Evolutionary conservation across 2,797 vertebrate species (phyloP), one percentile per base, ranked within the genome.

Genomic region (Streptopelia turtur): DNA sequence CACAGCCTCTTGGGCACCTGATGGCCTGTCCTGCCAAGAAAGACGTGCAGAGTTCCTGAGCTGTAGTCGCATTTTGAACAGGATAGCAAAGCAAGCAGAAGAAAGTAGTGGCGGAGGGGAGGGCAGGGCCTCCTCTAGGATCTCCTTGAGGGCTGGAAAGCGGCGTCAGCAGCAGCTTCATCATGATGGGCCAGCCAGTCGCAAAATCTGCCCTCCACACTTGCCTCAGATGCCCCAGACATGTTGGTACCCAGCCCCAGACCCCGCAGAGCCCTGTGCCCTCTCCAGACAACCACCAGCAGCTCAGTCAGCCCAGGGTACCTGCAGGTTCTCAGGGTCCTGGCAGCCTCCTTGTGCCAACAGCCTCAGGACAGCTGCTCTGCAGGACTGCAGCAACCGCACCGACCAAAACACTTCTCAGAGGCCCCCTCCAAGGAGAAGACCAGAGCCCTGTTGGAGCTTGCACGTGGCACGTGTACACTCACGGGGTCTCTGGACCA

Each of bases 391-490:
- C 15, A 59, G 7, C 5, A 50, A 1, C 16, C 8, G 16, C 18
- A 27, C 12, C n/a, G 66, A 13, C 20, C 17, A 72, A 63, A 16
- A 13, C 49, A 18, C 10, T 37, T 31, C 33, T n/a, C 33, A 30
- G 11, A 41, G 33, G 30, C 13, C 13, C 16, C 9, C 3, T 25
- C 16, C 31, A 16, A 14, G 16, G 8, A 24, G 8, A 57, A 76
- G 31, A 41, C 7, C 33, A 61, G 31, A 74, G 28, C 5, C 31
- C 20, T 43, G 4, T 7, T 59, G 30, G 10, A 77, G 18, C 15
- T 81, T 15, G n/a, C 25, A 41, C 1, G 1, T 12, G 3, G 1
- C 1, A 0, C 1, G 1, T 20, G 6, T 14, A n/a, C 53, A n/a
- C n/a, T 53, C 3, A 1, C 9, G 53, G 83, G 22, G 71, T 10